Base-by-base conservation (phyloP, 2,113 vertebrate species). In the Calonectris borealis region DNA sequence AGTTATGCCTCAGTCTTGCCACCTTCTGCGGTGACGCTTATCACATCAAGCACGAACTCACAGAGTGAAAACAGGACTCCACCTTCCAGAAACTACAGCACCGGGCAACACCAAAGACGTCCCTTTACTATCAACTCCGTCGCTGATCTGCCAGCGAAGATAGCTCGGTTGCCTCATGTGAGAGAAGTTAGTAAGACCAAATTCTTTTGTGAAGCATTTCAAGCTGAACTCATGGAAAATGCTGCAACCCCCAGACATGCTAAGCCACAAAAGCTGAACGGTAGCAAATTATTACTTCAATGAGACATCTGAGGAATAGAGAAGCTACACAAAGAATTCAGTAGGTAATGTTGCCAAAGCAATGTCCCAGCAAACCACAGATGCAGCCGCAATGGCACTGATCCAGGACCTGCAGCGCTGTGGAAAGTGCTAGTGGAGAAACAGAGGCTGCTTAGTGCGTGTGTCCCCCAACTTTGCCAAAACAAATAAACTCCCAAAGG, bases 51-150 rank as follows among this genome's bases (percentile, higher is more conserved):
- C 48, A 34, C 0, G 0, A 7, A 16, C 54, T 46, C 32, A n/a
- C 1, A 0, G 2, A 57, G 48, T 1, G 32, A 44, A 54, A 77
- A 11, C 32, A n/a, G 32, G 25, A 40, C 51, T 42, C 44, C 69
- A 26, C 64, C 27, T 83, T 42, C 84, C 78, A 71, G 8, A 60
- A 60, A 8, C 5, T 13, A 14, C 38, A 75, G 61, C 51, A 75
- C 46, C 2, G 0, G 48, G 40, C 64, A 84, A 64, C 54, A 38
- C 40, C 61, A 34, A 0, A 1, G 36, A 4, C 18, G 8, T 1
- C 3, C 54, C 38, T 60, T 10, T 24, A 8, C 51, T 46, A 55
- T 8, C 92, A 77, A 8, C 46, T 34, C 64, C 86, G 36, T 2
- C 31, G 2, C 76, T 6, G 34, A 19, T 11, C 71, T 71, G 68